These are phyloP conservation scores for Rhyzopertha dominica DNA, from an alignment of 1,140 invertebrate species.

Conservation along the genomic window DNA sequence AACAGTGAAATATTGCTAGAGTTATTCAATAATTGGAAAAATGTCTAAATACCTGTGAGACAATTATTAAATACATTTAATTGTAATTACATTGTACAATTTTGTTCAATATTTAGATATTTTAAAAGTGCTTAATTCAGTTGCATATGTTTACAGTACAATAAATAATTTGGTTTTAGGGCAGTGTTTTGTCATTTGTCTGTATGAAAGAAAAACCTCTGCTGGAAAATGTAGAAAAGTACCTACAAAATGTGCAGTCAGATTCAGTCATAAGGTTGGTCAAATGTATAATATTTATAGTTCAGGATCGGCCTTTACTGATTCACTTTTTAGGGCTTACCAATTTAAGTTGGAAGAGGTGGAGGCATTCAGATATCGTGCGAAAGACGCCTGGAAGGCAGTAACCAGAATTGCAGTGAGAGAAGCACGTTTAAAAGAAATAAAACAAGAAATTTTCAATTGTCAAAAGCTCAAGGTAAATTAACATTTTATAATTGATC, in stretches of 20 bases:
- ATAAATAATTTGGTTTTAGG: constrained; percentile 57
- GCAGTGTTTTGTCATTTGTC: constrained; percentile 92
- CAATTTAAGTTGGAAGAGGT: constrained; percentile 93
- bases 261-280: constrained; percentile 49
- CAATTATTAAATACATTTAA: too few species aligned
- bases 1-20: too few species aligned
- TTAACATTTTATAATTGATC: constrained; percentile 10
- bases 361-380: constrained; percentile 91
- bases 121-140: too few species aligned
- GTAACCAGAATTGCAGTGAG: constrained; percentile 88
- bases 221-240: constrained; percentile 71
- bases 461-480: constrained; percentile 84
- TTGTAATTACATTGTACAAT: too few species aligned
- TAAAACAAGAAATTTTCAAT: constrained; percentile 89
- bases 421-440: constrained; percentile 92
- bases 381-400: constrained; percentile 89
- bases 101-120: too few species aligned
- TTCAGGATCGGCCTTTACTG: too few species aligned
- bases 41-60: too few species aligned
- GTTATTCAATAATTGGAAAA: too few species aligned
- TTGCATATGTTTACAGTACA: too few species aligned
- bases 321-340: constrained; percentile 65
- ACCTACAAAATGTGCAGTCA: constrained; percentile 60
- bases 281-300: too few species aligned
- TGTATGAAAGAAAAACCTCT: constrained; percentile 72